phyloP scores from a whole-genome alignment of 2,888 invertebrate genomes.

The Mythimna vitellina region DNA sequence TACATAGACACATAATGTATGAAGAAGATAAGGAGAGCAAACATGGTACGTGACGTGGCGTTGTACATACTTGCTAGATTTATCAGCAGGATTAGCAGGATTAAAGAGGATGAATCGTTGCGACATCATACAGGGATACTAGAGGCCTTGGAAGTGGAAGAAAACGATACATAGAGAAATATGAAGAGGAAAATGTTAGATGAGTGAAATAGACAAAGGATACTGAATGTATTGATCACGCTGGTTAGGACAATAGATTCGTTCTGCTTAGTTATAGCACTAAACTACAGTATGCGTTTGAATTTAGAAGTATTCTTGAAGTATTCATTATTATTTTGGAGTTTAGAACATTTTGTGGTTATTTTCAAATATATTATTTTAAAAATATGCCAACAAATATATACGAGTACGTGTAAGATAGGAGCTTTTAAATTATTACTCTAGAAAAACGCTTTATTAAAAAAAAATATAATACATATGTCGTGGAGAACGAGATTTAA shows the following conservation, averaged over 20 bases:
- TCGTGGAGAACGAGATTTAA: no score
- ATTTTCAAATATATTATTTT: neutral
- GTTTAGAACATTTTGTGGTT: neutral
- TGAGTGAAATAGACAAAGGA: slow-evolving; percentile 29
- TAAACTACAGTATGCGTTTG: slow-evolving; percentile 7
- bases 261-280: slow-evolving; percentile 13
- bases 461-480: no score
- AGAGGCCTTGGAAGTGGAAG: slow-evolving; percentile 24
- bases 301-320: slow-evolving; percentile 15
- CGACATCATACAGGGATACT: slow-evolving; percentile 44
- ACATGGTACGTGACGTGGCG: slow-evolving; percentile 37
- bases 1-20: slow-evolving; percentile 51
- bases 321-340: neutral
- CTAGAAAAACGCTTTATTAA: neutral
- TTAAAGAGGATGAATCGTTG: slow-evolving; percentile 57
- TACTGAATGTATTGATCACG: neutral
- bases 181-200: slow-evolving; percentile 3
- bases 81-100: slow-evolving; percentile 62
- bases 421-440: neutral
- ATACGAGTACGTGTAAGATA: neutral
- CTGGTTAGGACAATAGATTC: slow-evolving; percentile 32
- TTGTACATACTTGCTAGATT: slow-evolving; percentile 62
- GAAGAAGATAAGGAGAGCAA: slow-evolving; percentile 54
- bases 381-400: neutral
- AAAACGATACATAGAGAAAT: slow-evolving; percentile 6